phyloP scores from a whole-genome alignment of 2,888 invertebrate species.

The Latheticus oryzae region DNA sequence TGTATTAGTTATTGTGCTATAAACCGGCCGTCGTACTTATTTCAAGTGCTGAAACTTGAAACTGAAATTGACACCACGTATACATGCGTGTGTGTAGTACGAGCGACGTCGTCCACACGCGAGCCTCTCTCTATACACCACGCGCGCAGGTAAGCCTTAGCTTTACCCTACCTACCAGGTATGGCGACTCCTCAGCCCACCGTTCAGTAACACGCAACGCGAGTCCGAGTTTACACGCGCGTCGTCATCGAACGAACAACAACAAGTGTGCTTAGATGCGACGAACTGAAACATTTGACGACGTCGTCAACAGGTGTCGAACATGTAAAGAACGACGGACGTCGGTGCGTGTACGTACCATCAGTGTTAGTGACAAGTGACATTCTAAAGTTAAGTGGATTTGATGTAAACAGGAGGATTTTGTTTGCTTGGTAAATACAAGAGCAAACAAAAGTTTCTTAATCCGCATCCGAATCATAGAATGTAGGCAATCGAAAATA shows the following conservation, averaged over 20 bases:
- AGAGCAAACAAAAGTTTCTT: constrained; percentile 47
- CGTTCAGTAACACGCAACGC: constrained; percentile 56
- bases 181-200: constrained; percentile 57
- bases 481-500: constrained; percentile 52
- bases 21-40: constrained; percentile 29
- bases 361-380: constrained; percentile 29
- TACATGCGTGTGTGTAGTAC: constrained; percentile 46
- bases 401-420: constrained; percentile 43
- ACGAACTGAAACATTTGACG: constrained; percentile 8
- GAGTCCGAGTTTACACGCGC: constrained; percentile 51
- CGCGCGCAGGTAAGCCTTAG: constrained; percentile 51
- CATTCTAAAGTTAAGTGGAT: constrained; percentile 41
- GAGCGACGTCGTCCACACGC: constrained; percentile 50
- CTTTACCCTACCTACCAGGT: constrained; percentile 51
- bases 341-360: constrained; percentile 14
- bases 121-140: constrained; percentile 48
- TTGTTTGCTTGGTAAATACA: constrained; percentile 45
- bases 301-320: constrained; percentile 20
- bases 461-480: constrained; percentile 37
- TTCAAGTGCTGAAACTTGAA: constrained; percentile 38
- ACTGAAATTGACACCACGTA: constrained; percentile 37
- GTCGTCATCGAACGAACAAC: constrained; percentile 50
- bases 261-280: constrained; percentile 50
- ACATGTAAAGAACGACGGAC: constrained; percentile 6
- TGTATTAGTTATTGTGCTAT: constrained; percentile 31